Evolutionary conservation across 2,888 invertebrate genomes (phyloP).

Genomic region (Microplitis manilae): DNA sequence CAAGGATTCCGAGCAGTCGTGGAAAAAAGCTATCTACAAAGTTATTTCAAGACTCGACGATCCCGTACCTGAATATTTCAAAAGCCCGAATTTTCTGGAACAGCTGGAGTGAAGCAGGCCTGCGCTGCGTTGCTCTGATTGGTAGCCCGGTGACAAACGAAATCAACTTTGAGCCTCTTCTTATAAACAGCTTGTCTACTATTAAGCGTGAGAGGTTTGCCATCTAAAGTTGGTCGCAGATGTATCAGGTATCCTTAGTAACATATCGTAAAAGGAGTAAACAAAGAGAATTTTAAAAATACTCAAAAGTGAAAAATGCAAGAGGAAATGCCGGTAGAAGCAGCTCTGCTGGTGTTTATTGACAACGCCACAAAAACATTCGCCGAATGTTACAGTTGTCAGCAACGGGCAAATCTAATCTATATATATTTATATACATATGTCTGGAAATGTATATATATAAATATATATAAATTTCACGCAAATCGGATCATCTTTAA

Average conservation of each 20-base stretch:
- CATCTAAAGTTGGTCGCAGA: slow-evolving; percentile 54
- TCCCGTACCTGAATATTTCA: slow-evolving; percentile 99
- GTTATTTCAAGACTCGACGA: slow-evolving; percentile 99
- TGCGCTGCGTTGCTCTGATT: slow-evolving; percentile 54
- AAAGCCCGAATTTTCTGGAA: slow-evolving; percentile 99
- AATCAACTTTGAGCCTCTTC: slow-evolving; percentile 41
- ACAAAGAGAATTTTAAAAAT: slow-evolving; percentile 10
- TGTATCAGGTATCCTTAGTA: slow-evolving; percentile 68
- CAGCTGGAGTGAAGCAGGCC: slow-evolving; percentile 86
- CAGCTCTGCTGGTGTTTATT: slow-evolving; percentile 27
- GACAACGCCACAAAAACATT: slow-evolving; percentile 17
- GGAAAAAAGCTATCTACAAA: slow-evolving; percentile 99
- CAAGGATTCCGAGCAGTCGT: slow-evolving; percentile 98
- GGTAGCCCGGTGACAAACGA: slow-evolving; percentile 51
- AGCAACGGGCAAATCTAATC: slow-evolving; percentile 24
- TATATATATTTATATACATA: not conserved
- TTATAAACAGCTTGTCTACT: slow-evolving; percentile 27
- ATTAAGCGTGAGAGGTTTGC: slow-evolving; percentile 41
- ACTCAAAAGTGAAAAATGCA: not conserved
- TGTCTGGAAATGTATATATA: not conserved
- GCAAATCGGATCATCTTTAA: slow-evolving; percentile 26
- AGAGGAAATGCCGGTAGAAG: slow-evolving; percentile 13
- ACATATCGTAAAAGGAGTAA: slow-evolving; percentile 62
- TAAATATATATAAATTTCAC: slow-evolving; percentile 17
- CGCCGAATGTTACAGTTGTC: not conserved